A percentile compares a stretch with the other conserved stretches of the same genome.
Evolutionary conservation across 2,797 vertebrate genomes (phyloP).

Genomic region (Moxostoma hubbsi): DNA sequence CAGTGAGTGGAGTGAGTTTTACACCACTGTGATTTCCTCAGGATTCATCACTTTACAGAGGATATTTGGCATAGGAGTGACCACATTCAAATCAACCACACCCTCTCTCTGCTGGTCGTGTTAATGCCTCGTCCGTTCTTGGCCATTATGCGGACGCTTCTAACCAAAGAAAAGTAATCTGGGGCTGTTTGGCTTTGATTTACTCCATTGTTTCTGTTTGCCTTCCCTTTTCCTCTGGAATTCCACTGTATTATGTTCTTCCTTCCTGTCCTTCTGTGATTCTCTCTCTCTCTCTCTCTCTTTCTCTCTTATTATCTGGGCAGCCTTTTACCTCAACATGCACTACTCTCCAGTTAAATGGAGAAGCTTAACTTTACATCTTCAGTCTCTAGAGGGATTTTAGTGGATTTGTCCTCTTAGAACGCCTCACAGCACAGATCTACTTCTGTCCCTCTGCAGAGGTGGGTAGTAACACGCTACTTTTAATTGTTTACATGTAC

Average conservation of each 20-base stretch:
- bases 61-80: not conserved
- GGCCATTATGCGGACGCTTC: conserved; percentile 12
- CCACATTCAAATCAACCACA: not conserved
- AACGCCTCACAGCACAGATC: no score
- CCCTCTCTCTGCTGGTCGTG: not conserved
- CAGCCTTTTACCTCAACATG: not conserved
- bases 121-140: not conserved
- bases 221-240: not conserved
- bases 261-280: conserved; percentile 2
- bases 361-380: not conserved
- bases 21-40: not conserved
- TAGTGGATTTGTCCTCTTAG: not conserved
- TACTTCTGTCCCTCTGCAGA: not conserved
- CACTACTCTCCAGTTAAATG: conserved; percentile 1
- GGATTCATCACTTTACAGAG: not conserved
- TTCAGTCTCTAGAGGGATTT: conserved; percentile 9
- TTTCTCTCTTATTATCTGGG: conserved; percentile 4
- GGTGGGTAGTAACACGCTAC: no score
- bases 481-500: no score
- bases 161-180: conserved; percentile 35
- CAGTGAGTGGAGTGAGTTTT: not conserved
- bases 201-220: conserved; percentile 5
- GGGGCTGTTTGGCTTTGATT: conserved; percentile 5
- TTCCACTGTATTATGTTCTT: conserved; percentile 7
- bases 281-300: not conserved